phyloP scores from a whole-genome alignment of 2,797 vertebrate genomes.

The Takifugu rubripes region DNA sequence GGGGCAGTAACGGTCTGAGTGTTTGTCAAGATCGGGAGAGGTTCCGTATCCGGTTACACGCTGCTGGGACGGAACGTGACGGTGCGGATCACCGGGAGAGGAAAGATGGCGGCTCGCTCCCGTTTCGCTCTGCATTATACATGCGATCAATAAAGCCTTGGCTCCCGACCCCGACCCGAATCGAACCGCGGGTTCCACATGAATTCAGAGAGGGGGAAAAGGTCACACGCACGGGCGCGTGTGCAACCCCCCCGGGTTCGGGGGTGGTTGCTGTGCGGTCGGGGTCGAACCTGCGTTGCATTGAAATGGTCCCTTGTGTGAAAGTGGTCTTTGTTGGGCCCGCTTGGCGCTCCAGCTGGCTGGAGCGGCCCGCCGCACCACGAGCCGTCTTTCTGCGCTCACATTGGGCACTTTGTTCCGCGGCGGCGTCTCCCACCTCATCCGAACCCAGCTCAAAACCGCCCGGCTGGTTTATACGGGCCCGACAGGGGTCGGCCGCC shows the following conservation, averaged over 20 bases:
- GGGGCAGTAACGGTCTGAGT: not conserved
- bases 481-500: not conserved
- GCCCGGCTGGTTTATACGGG: not conserved
- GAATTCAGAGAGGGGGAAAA: too few species aligned
- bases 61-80: too few species aligned
- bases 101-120: too few species aligned
- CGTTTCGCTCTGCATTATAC: too few species aligned
- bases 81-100: too few species aligned
- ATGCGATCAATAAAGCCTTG: too few species aligned
- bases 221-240: not conserved
- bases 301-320: constrained; percentile 41
- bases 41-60: too few species aligned
- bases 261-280: constrained; percentile 18
- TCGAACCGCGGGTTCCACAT: too few species aligned
- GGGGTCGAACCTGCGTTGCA: constrained; percentile 36
- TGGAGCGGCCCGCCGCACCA: constrained; percentile 10
- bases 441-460: not conserved
- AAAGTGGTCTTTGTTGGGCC: constrained; percentile 53
- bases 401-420: constrained; percentile 16
- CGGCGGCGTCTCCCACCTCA: not conserved
- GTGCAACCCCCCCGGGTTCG: not conserved
- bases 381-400: constrained; percentile 12
- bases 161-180: too few species aligned
- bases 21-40: not conserved
- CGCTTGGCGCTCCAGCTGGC: constrained; percentile 38